Base-by-base conservation (phyloP, 2,113 vertebrate species). In the Sterna hirundo region DNA sequence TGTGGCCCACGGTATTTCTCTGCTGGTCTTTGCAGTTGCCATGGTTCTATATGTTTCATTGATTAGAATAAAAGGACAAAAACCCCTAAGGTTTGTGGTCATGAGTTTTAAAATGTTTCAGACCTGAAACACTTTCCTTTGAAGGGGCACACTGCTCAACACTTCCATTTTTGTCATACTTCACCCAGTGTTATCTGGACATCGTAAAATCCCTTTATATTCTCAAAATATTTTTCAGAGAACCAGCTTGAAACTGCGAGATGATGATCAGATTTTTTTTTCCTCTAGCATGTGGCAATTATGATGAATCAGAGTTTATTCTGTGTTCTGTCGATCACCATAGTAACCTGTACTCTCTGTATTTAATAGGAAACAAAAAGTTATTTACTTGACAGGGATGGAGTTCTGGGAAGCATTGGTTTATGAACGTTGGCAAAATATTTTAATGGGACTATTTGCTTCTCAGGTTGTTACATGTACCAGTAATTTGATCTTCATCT, bases 321-420 rank as follows among this genome's bases (percentile, higher is more conserved):
- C 74, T 65, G n/a, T 78, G 54, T 92, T 86, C 88, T 70, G 30
- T 71, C 7, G 26, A 92, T 98, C 94, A 96, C 95, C 96, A 97
- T 96, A 96, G 96, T 85, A 97, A 97, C 97, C 79, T 90, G 75
- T 6, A 12, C 65, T 86, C 70, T 70, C 82, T 11, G 42, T 92
- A 49, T 88, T 96, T 94, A 93, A 95, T 46, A 80, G 34, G 92
- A 85, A 97, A 87, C 81, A 97, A 93, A 97, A 97, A 96, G 80
- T 97, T 96, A 93, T 91, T 93, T 96, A 93, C 83, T 96, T 93
- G 86, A 78, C 74, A 92, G 68, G 44, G 34, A 88, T 52, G 55
- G 85, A 78, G 57, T 80, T 94, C 83, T 91, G 90, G 62, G 54
- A 95, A 85, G 66, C 52, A 75, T 2, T 46, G 65, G 64, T 78